Evolutionary conservation across 1,140 invertebrate genomes (phyloP), one percentile per base, ranked within the genome.

Genomic region (Eciton burchellii): DNA sequence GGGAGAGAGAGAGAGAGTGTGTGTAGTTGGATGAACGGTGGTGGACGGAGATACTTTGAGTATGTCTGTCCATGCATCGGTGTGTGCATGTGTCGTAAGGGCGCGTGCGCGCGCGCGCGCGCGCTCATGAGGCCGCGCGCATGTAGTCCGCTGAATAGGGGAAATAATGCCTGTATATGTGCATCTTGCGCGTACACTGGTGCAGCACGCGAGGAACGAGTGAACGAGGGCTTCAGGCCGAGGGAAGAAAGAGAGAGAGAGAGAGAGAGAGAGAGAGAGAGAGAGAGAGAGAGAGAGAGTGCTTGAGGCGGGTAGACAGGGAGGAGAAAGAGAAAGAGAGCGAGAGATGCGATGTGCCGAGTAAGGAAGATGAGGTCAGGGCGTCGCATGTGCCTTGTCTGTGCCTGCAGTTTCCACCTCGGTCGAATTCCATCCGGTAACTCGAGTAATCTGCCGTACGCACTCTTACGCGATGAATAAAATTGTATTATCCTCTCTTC

Each of bases 21-120:
- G 72, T 66, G 79, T 71, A 71, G 73, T 57, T 76, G 56, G 70
- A 60, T 73, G 77, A 81, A 62, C 77, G 77, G 19, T 19, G 11
- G 65, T 73, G 77, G 66, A 68, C 68, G 77, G 77, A 73, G 70
- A 56, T 71, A 81, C 41, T 12, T 57, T 72, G 71, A 62, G 24
- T 49, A 54, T 74, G 59, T 54, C 45, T 41, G 54, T 74, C 81
- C 60, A 21, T 45, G 49, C 24, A 26, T 56, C n/a, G 49, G 45
- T 29, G 41, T 82, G 35, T 49, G 35, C 57, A 66, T 43, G 35
- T 29, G 29, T 47, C 35, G 35, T 35, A 35, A 35, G 35, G 35
- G 9, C 26, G 47, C 45, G 60, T 62, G 57, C 76, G 41, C 68
- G 73, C 52, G 71, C 66, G 57, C 24, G 35, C 68, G 52, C 66